phyloP scores from a whole-genome alignment of 1,140 invertebrate genomes.

The Caerostris extrusa region DNA sequence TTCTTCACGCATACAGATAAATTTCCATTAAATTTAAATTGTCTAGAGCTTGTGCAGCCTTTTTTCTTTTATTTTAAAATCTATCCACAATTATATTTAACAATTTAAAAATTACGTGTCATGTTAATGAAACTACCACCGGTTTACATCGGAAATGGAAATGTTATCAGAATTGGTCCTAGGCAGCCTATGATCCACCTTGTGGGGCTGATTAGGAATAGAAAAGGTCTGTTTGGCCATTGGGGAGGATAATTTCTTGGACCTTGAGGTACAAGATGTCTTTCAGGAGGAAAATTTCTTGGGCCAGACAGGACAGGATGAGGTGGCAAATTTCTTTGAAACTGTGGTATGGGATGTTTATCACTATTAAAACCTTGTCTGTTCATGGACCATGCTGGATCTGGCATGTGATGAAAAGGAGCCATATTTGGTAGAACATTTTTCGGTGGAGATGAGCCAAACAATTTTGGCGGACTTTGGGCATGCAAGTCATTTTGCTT shows the following conservation, averaged over 20 bases:
- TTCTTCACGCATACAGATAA: background rate
- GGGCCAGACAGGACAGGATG: background rate
- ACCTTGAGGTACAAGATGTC: slow-evolving; percentile 27
- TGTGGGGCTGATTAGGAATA: slow-evolving; percentile 24
- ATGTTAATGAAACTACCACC: background rate
- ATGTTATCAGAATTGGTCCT: slow-evolving; percentile 54
- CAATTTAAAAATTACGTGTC: background rate
- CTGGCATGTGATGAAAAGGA: slow-evolving; percentile 21
- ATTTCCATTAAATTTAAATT: background rate
- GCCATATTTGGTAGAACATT: slow-evolving; percentile 40
- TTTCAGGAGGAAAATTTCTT: background rate
- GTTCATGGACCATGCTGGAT: background rate
- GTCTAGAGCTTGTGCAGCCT: background rate
- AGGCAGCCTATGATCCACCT: slow-evolving; percentile 11
- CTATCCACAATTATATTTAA: background rate
- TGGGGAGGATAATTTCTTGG: background rate
- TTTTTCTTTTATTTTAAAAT: background rate
- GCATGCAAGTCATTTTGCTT: slow-evolving; percentile 35
- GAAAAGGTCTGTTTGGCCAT: slow-evolving; percentile 17
- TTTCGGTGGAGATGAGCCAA: slow-evolving; percentile 45
- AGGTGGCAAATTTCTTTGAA: background rate
- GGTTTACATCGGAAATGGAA: slow-evolving; percentile 24
- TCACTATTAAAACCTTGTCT: background rate
- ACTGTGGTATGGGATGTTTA: slow-evolving; percentile 29
- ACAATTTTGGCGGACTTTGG: slow-evolving; percentile 45